Evolutionary conservation across 2,888 invertebrate genomes (phyloP).

Genomic region (Drosophila paramelanica): DNA sequence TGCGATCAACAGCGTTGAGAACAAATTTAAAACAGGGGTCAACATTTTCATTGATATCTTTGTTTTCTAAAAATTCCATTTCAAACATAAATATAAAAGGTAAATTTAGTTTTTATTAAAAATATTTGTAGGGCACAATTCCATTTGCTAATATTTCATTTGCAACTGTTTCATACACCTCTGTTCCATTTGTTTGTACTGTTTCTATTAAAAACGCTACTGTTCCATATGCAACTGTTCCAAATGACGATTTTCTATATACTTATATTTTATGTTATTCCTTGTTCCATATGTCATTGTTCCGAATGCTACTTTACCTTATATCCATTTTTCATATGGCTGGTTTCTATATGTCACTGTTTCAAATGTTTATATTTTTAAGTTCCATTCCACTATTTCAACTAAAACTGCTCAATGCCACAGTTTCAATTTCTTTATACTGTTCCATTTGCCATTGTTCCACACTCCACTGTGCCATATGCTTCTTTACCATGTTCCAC

Average conservation of each 20-base stretch:
- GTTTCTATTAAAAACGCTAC: neutral
- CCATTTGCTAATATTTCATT: no score
- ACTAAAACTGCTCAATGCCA: neutral
- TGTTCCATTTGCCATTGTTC: neutral
- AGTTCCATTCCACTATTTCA: neutral
- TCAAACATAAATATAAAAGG: no score
- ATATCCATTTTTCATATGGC: no score
- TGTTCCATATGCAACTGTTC: constrained; percentile 4
- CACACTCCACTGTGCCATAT: neutral
- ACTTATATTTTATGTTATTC: no score
- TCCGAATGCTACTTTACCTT: neutral
- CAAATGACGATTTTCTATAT: no score
- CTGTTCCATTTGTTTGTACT: no score
- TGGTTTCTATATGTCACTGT: neutral
- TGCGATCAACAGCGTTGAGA: neutral
- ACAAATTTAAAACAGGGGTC: neutral
- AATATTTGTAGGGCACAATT: no score
- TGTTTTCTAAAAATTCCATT: no score
- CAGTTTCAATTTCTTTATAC: neutral
- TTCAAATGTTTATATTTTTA: neutral
- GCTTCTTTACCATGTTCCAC: neutral
- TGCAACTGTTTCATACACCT: no score
- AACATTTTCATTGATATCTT: neutral
- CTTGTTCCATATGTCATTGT: neutral
- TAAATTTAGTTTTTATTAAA: no score